Evolutionary conservation across 2,113 vertebrate species (phyloP), one percentile per base, ranked within the genome.

Genomic region (Pavo muticus): DNA sequence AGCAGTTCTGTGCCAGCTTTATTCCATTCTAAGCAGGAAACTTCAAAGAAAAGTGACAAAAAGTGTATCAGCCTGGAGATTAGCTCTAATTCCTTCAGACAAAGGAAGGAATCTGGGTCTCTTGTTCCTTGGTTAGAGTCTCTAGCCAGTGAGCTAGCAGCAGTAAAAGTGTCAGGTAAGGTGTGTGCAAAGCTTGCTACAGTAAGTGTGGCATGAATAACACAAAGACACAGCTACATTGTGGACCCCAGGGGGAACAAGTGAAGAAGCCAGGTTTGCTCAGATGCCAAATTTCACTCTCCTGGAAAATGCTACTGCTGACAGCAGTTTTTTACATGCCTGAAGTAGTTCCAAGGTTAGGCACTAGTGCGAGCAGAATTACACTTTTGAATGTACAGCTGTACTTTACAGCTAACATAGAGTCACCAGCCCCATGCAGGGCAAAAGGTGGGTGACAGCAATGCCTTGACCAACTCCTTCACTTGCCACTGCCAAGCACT

Each of bases 261-360:
- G 6, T 25, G 54, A 67, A 77, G 73, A 11, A 87, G 37, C 35
- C 56, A 80, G 79, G 24, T 50, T 39, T 86, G 50, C 30, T 86
- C 75, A 77, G 79, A 93, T 88, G 83, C 13, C 68, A 93, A 50
- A 83, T 61, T 91, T 83, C 35, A 35, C 27, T 84, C 83, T 93
- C 42, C 56, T 91, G 50, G 69, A 86, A 94, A 90, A 84, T 64
- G 69, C 68, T 83, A 44, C 16, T 88, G 29, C 73, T 90, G 79
- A 95, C 86, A 88, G 79, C 68, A 88, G 85, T 84, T 56, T 20
- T 74, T 84, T 64, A 47, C 29, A 77, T 39, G 56, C 88, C 64
- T 88, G 85, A 96, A 80, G n/a, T 60, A 50, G 16, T 77, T 63
- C 50, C 72, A 86, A 94, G 56, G 56, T 88, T 71, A 83, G 17